These are phyloP conservation scores for Halichoeres trimaculatus DNA, from an alignment of 2,113 vertebrate species.

Conservation along the genomic window DNA sequence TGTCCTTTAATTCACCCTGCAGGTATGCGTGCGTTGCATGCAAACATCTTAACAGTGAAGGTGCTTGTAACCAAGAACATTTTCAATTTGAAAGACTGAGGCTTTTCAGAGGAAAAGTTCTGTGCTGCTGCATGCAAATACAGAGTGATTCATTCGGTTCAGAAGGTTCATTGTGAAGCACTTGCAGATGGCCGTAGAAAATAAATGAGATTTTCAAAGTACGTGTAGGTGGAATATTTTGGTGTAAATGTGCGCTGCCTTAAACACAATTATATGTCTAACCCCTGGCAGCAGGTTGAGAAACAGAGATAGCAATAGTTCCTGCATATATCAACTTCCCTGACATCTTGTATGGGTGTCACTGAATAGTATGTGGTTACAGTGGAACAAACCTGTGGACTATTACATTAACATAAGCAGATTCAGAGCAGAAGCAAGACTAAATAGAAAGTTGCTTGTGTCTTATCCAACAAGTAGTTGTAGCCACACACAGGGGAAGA, in stretches of 20 bases:
- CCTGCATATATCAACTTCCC: conserved; percentile 58
- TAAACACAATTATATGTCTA: conserved; percentile 79
- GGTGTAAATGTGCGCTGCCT: conserved; percentile 59
- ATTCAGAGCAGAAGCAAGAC: conserved; percentile 14
- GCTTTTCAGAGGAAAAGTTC: conserved; percentile 57
- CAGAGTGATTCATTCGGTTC: conserved; percentile 72
- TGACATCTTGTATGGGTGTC: conserved; percentile 19
- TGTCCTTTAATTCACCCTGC: conserved; percentile 30
- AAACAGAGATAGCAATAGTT: conserved; percentile 63
- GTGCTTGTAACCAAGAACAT: conserved; percentile 45
- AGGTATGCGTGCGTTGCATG: background rate
- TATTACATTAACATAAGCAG: conserved; percentile 19
- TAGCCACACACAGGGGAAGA: conserved; percentile 32
- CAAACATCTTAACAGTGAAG: conserved; percentile 28
- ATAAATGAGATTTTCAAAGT: conserved; percentile 80
- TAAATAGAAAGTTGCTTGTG: conserved; percentile 43
- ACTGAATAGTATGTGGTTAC: conserved; percentile 11
- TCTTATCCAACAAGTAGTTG: conserved; percentile 41
- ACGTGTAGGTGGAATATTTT: conserved; percentile 81
- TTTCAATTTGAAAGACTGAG: conserved; percentile 57
- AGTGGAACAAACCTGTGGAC: conserved; percentile 15
- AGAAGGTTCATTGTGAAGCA: conserved; percentile 73
- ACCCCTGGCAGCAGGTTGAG: conserved; percentile 72
- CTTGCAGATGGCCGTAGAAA: conserved; percentile 75
- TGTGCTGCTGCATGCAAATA: conserved; percentile 51